These are phyloP conservation scores for Pandemis cinnamomeana DNA, from an alignment of 2,888 invertebrate species.

Conservation along the genomic window DNA sequence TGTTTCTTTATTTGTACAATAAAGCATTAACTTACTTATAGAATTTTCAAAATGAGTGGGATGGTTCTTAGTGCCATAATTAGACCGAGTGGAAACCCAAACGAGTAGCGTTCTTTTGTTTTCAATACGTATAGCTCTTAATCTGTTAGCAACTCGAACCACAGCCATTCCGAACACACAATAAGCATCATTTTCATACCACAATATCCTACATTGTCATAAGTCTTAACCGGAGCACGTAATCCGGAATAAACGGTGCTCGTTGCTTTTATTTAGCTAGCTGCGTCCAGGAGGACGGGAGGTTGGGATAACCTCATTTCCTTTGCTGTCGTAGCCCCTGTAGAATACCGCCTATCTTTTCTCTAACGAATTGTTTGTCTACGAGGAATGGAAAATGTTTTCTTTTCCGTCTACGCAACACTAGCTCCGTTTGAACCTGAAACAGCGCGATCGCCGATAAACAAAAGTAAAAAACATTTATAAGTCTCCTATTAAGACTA, in stretches of 20 bases:
- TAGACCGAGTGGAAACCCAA: background rate
- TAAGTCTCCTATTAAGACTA: no score
- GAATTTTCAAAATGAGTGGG: background rate
- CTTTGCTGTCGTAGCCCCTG: slow-evolving; percentile 45
- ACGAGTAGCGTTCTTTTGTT: background rate
- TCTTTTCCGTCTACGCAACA: slow-evolving; percentile 26
- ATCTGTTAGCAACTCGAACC: slow-evolving; percentile 18
- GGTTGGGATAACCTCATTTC: slow-evolving; percentile 61
- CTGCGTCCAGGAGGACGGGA: slow-evolving; percentile 46
- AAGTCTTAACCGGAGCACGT: slow-evolving; percentile 27
- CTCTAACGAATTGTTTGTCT: slow-evolving; percentile 32
- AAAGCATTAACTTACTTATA: no score
- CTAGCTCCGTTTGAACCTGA: slow-evolving; percentile 16
- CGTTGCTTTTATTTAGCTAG: slow-evolving; percentile 48
- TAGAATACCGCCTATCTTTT: slow-evolving; percentile 29
- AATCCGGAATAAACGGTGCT: slow-evolving; percentile 37
- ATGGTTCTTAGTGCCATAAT: background rate
- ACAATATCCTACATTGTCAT: slow-evolving; percentile 34
- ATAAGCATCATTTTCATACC: slow-evolving; percentile 38
- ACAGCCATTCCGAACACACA: background rate
- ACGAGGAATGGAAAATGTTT: slow-evolving; percentile 28
- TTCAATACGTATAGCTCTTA: slow-evolving; percentile 9
- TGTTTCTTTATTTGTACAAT: no score
- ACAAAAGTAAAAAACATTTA: background rate
- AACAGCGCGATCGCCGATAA: slow-evolving; percentile 5